These are phyloP conservation scores for Saxidomus purpurata DNA, from an alignment of 1,140 invertebrate genomes.

Conservation along the genomic window DNA sequence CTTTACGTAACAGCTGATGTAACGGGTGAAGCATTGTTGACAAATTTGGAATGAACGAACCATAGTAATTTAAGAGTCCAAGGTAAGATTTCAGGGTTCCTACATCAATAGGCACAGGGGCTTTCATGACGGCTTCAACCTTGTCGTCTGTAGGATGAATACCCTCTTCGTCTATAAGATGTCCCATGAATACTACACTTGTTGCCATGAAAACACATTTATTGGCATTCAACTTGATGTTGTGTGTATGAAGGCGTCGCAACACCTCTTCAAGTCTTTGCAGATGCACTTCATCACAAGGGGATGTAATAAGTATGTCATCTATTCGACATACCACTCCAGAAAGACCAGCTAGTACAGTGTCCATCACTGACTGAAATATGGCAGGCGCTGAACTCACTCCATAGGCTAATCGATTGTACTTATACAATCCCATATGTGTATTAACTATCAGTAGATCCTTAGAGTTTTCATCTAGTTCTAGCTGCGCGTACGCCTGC, in stretches of 20 bases:
- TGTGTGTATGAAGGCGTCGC: conserved; percentile 1
- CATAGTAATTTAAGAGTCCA: conserved; percentile 67
- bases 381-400: conserved; percentile 87
- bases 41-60: conserved; percentile 57
- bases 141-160: conserved; percentile 60
- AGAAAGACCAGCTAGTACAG: conserved; percentile 35
- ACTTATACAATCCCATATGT: conserved; percentile 86
- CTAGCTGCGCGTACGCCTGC: conserved; percentile 80
- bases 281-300: neutral
- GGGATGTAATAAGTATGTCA: conserved; percentile 63
- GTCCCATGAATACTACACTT: conserved; percentile 37
- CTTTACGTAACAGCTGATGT: conserved; percentile 38
- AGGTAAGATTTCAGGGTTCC: conserved; percentile 58
- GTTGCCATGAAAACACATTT: conserved; percentile 25
- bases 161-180: conserved; percentile 46
- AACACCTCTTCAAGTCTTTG: conserved; percentile 33
- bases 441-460: conserved; percentile 82
- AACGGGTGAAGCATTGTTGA: conserved; percentile 54
- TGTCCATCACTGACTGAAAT: conserved; percentile 87
- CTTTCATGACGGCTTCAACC: conserved; percentile 50
- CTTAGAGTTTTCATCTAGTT: conserved; percentile 75
- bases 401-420: conserved; percentile 87
- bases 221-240: neutral
- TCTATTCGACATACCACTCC: conserved; percentile 46
- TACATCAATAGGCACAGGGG: conserved; percentile 47